These are phyloP conservation scores for Dugesia japonica DNA, from an alignment of 2,888 invertebrate genomes.

Conservation along the genomic window DNA sequence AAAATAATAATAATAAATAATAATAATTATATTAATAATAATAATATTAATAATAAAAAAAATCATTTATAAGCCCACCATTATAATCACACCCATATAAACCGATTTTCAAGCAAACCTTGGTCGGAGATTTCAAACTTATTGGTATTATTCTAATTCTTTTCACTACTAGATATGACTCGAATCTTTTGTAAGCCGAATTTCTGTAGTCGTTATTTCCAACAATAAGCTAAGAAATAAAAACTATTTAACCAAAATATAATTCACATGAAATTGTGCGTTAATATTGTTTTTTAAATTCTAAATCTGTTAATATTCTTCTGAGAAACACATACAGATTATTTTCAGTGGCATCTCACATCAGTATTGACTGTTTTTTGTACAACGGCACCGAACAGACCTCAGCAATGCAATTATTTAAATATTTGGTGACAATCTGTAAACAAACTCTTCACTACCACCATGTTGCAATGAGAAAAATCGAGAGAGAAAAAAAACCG, in stretches of 20 bases:
- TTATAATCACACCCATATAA: neutral
- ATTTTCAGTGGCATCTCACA: neutral
- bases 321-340: too few species aligned
- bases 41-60: too few species aligned
- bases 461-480: neutral
- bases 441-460: neutral
- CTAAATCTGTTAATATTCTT: too few species aligned
- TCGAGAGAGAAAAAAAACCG: neutral
- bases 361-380: neutral
- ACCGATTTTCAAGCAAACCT: neutral
- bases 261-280: too few species aligned
- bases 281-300: too few species aligned
- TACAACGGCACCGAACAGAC: neutral
- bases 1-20: too few species aligned
- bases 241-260: too few species aligned
- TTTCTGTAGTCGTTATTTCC: neutral
- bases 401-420: neutral
- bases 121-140: neutral
- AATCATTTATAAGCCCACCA: too few species aligned
- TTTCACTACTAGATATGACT: neutral
- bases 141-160: neutral
- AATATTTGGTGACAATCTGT: constrained; percentile 12
- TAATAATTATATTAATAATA: too few species aligned
- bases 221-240: neutral
- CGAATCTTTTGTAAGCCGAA: neutral